phyloP scores from a whole-genome alignment of 1,140 invertebrate species.

The Pogonomyrmex barbatus region DNA sequence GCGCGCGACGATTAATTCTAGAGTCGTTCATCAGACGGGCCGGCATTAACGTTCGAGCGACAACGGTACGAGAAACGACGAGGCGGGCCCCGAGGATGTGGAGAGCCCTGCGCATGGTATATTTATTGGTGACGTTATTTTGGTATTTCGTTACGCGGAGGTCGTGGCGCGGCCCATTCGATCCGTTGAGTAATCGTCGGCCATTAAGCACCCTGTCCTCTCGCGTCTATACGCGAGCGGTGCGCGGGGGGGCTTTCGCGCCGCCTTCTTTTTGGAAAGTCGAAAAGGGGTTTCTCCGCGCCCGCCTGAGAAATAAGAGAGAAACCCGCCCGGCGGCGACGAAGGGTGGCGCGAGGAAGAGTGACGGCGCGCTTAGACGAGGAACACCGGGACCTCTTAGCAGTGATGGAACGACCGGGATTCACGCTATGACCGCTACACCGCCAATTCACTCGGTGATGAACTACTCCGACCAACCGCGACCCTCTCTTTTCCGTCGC shows the following conservation, averaged over 20 bases:
- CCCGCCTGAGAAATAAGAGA: conserved; percentile 68
- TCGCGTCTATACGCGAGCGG: conserved; percentile 63
- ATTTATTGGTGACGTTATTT: conserved; percentile 86
- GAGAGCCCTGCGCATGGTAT: conserved; percentile 76
- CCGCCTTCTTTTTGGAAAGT: conserved; percentile 62
- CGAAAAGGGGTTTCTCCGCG: conserved; percentile 58
- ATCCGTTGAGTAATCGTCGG: conserved; percentile 84
- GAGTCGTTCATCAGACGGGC: conserved; percentile 74
- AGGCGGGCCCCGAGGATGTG: conserved; percentile 59
- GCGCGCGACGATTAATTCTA: conserved; percentile 81
- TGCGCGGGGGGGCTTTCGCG: conserved; percentile 6
- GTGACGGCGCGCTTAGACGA: conserved; percentile 52
- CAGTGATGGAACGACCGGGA: conserved; percentile 80
- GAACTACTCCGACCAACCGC: conserved; percentile 71
- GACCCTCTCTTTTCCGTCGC: conserved; percentile 46
- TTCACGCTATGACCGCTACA: conserved; percentile 81
- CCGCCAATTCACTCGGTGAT: conserved; percentile 78
- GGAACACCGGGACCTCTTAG: conserved; percentile 68
- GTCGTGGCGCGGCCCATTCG: conserved; percentile 80
- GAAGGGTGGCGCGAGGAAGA: background rate
- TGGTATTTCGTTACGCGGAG: conserved; percentile 83
- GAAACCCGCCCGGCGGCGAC: background rate
- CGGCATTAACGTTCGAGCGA: conserved; percentile 32
- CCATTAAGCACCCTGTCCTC: conserved; percentile 85
- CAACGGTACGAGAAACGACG: conserved; percentile 57